These are phyloP conservation scores for Platycheirus albimanus DNA, from an alignment of 2,888 invertebrate genomes.

Conservation along the genomic window DNA sequence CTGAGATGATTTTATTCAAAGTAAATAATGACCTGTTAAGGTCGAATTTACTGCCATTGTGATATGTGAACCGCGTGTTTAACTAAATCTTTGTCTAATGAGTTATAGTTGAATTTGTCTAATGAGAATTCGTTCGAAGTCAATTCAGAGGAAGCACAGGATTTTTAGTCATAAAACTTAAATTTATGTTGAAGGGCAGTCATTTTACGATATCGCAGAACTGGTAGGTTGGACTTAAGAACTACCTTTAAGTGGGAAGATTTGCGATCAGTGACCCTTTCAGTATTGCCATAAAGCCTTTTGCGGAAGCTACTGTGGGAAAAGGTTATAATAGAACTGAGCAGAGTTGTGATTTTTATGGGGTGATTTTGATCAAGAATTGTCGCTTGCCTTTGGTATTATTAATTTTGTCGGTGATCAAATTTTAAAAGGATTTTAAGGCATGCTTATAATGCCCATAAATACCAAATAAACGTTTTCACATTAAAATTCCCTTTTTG, in stretches of 20 bases:
- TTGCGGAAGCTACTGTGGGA: background rate
- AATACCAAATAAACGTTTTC: too few species aligned
- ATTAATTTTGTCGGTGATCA: too few species aligned
- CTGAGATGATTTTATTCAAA: background rate
- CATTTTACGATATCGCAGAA: conserved; percentile 7
- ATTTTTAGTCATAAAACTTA: conserved; percentile 18
- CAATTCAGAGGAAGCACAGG: background rate
- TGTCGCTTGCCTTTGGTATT: too few species aligned
- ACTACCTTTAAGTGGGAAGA: background rate
- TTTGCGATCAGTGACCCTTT: background rate
- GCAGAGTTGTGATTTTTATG: too few species aligned
- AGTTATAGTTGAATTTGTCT: background rate
- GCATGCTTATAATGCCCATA: too few species aligned
- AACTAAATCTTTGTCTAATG: background rate
- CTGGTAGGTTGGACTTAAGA: background rate
- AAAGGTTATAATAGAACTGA: too few species aligned
- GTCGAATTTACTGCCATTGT: background rate
- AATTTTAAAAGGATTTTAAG: too few species aligned
- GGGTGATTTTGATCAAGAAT: too few species aligned
- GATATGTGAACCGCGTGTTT: conserved; percentile 3
- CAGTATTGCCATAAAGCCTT: background rate
- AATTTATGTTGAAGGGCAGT: conserved; percentile 5
- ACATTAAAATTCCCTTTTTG: too few species aligned
- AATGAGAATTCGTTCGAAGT: conserved; percentile 1
- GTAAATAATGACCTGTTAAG: conserved; percentile 34